Base-by-base conservation (phyloP, 2,888 invertebrate genomes). In the Drosophila anomalata region DNA sequence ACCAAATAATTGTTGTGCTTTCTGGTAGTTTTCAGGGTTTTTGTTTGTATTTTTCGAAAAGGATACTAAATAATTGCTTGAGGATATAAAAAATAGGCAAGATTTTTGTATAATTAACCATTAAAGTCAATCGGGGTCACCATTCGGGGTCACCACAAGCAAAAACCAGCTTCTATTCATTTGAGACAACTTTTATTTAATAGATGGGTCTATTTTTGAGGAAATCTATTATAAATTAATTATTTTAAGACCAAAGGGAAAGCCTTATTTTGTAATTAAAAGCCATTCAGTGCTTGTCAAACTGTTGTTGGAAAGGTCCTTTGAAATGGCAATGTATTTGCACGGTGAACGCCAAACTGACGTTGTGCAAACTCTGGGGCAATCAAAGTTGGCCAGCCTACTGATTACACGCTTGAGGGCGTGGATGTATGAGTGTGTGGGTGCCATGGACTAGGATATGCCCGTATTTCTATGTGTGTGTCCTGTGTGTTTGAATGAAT, bases 341-440 rank as follows among this genome's bases (percentile, higher is more conserved):
- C 1, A 11, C 5, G 42, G 61, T 41, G 61, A 48, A 41, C 62
- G 48, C 48, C 61, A 62, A 62, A 62, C 61, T 62, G 44, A 20
- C 44, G 62, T 31, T 61, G 44, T 6, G 22, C 24, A 26, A 41
- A 41, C 41, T 26, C 24, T 31, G 41, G 41, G 58, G 58, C 55
- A 58, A 58, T 58, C 55, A 58, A 54, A 22, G 41, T 12, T 12
- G 50, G n/a, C 55, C 33, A 54, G 62, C 61, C 63, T 48, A 42
- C 41, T 48, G 62, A 62, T 62, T 62, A 62, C 24, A 62, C 22
- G 61, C 61, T 39, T 33, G 17, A 31, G 61, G 63, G 41, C 24
- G 61, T 61, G 7, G 46, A 29, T 6, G 36, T 11, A 24, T 47
- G 46, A 7, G 33, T 52, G 54, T 7, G 39, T 47, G 54, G 57